Evolutionary conservation across 30 jellyfish, hydroid and myxozoan species (phyloP).

Genomic region (Haliclystus octoradiatus): DNA sequence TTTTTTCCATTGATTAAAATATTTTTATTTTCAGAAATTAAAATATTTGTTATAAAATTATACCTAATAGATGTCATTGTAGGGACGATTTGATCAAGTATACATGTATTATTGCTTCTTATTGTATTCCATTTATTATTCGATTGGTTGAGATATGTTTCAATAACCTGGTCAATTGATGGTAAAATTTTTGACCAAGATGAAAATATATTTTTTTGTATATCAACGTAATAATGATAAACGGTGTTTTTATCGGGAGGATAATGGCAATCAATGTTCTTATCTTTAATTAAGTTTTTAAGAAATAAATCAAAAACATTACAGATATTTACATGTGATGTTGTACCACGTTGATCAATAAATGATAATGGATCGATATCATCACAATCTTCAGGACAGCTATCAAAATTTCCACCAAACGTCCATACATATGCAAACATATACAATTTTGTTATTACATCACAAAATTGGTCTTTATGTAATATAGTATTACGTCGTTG

Average conservation of each 20-base stretch:
- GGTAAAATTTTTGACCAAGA: conserved; percentile 79
- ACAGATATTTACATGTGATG: neutral
- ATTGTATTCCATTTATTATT: too few relatives aligned
- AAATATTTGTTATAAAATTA: conserved; percentile 31
- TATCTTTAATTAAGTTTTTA: conserved; percentile 41
- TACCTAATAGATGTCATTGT: conserved; percentile 54
- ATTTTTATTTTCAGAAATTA: conserved; percentile 36
- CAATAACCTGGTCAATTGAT: conserved; percentile 42
- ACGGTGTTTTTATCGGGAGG: conserved; percentile 60
- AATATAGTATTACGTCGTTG: neutral
- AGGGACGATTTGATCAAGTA: conserved; percentile 14
- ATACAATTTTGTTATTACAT: conserved; percentile 33
- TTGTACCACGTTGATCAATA: neutral
- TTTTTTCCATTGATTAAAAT: conserved; percentile 57
- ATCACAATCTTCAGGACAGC: conserved; percentile 68
- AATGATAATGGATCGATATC: conserved; percentile 19
- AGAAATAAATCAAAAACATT: conserved; percentile 49
- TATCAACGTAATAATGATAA: conserved; percentile 63
- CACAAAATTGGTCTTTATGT: neutral
- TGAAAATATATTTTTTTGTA: conserved; percentile 56
- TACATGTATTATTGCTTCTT: neutral
- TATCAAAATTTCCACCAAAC: conserved; percentile 66
- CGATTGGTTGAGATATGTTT: neutral
- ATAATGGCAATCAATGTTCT: conserved; percentile 32
- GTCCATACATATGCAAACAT: conserved; percentile 73